A percentile compares a stretch with the other conserved stretches of the same genome.
phyloP scores from a whole-genome alignment of 2,113 vertebrate genomes.

The Amazona guildingii region DNA sequence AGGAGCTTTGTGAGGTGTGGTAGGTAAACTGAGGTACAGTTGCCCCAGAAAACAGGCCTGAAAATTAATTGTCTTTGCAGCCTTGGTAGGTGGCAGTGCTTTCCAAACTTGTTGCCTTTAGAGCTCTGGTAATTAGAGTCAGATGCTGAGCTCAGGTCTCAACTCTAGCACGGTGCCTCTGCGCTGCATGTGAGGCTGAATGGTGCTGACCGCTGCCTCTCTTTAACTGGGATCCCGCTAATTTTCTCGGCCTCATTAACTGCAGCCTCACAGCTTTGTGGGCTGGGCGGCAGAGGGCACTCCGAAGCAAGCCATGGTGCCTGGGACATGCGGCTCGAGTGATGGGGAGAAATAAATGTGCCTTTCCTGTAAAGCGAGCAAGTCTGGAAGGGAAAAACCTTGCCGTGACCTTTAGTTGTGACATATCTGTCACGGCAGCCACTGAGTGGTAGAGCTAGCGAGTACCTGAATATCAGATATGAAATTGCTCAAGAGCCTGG shows the following conservation, averaged over 20 bases:
- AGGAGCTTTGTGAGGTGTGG: not conserved
- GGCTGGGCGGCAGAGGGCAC: conserved; percentile 39
- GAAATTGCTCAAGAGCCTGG: not conserved
- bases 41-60: not conserved
- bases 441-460: not conserved
- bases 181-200: fast-evolving
- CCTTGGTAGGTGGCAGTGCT: not conserved
- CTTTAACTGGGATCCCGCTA: fast-evolving
- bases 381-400: not conserved
- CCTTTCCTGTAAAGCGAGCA: not conserved
- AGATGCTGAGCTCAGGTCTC: not conserved
- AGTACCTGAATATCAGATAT: conserved; percentile 26
- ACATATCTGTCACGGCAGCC: not conserved
- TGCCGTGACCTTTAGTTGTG: conserved; percentile 23
- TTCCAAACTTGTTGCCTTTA: not conserved
- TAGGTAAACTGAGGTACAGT: not conserved
- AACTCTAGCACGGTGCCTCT: not conserved
- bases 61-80: not conserved
- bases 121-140: not conserved
- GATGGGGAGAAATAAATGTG: not conserved
- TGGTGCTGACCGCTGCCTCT: not conserved
- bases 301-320: not conserved
- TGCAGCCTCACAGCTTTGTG: not conserved
- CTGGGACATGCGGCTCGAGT: not conserved
- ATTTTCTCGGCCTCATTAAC: not conserved